Evolutionary conservation across 2,888 invertebrate genomes (phyloP), one percentile per base, ranked within the genome.

Genomic region (Pycnomerus fuliginosus): DNA sequence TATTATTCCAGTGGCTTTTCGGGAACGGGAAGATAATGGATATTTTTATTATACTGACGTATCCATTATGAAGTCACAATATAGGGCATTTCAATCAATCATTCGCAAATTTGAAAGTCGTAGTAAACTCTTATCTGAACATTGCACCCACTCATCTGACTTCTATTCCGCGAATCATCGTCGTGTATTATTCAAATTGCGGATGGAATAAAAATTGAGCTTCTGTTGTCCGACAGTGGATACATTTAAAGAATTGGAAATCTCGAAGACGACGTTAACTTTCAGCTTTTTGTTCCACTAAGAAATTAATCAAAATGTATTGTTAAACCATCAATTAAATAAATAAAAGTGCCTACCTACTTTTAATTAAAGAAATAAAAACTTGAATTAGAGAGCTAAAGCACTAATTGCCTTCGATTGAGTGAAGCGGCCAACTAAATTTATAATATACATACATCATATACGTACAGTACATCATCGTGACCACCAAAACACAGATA

Each of bases 21-120:
- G 61, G 62, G 62, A 62, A 61, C 61, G 58, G 53, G 56, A 60
- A 62, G 61, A 63, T 65, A 65, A 64, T 64, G 64, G 64, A 64
- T 64, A 66, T 63, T 66, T 64, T 66, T 65, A 65, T 64, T 62
- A 62, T 62, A 61, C 62, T 58, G 65, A 62, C 64, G 60, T 56
- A 58, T 61, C 62, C 62, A 65, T 66, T 66, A 61, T 62, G 56
- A 52, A 60, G 62, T 61, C 61, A 55, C 60, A 53, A 61, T 58
- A 61, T 58, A 60, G 60, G 55, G 51, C 56, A 56, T 58, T 56
- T 53, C 56, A 57, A 62, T 62, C 62, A 61, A 62, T 62, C 62
- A 62, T 56, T 56, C 40, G 24, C 39, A 52, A 58, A 58, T 55
- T 55, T 55, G 49, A 52, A 52, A 58, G 45, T 57, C 55, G 41